Conservation (phyloP, 2,797 vertebrate genomes). For the Enteromius mattozi region DNA sequence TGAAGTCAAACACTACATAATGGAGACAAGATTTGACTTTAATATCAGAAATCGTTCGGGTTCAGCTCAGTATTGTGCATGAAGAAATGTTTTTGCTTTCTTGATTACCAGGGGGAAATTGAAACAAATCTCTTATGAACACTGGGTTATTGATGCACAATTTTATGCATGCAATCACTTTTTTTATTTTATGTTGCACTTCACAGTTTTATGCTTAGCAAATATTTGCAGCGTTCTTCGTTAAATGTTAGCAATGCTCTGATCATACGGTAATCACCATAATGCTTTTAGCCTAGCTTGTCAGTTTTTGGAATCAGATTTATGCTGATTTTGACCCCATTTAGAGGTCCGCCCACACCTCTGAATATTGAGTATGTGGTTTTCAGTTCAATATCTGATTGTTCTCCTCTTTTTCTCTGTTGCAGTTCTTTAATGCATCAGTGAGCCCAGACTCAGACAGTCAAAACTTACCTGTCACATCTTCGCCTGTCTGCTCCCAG, state of each 20-base stretch:
- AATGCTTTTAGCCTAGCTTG: slow-evolving; percentile 40
- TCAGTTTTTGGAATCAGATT: background rate
- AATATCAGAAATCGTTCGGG: background rate
- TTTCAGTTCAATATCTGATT: slow-evolving; percentile 21
- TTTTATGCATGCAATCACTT: background rate
- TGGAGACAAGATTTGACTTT: background rate
- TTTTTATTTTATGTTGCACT: background rate
- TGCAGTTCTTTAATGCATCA: slow-evolving; percentile 92
- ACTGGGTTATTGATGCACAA: background rate
- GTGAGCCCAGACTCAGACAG: slow-evolving; percentile 85
- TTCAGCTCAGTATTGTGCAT: background rate
- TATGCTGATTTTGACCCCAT: slow-evolving; percentile 17
- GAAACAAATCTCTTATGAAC: background rate
- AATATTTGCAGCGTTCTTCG: slow-evolving; percentile 8
- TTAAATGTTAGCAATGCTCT: background rate
- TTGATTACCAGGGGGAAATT: background rate
- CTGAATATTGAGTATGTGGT: background rate
- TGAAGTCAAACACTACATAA: background rate
- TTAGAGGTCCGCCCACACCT: slow-evolving; percentile 4
- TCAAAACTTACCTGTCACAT: slow-evolving; percentile 82
- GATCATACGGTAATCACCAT: background rate
- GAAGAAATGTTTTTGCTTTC: background rate
- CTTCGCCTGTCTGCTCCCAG: slow-evolving; percentile 83
- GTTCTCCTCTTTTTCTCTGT: slow-evolving; percentile 26
- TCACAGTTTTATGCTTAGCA: background rate